A percentile compares a stretch with the other conserved stretches of the same genome.
These are phyloP conservation scores for Lasioglossum albipes DNA, from an alignment of 1,140 invertebrate genomes.

Conservation along the genomic window DNA sequence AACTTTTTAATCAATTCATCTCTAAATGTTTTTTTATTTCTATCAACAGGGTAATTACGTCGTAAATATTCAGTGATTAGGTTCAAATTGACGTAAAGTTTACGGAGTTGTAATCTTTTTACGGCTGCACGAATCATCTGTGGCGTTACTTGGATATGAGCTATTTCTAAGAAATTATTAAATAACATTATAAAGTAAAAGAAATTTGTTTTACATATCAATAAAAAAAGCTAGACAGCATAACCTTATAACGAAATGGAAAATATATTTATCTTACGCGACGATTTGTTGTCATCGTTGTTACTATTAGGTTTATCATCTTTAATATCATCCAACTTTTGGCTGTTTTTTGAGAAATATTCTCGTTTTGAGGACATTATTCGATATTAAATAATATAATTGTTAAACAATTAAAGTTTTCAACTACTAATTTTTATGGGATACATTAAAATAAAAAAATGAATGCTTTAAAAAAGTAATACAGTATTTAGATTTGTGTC, in stretches of 20 bases:
- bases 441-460: neutral
- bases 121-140: slow-evolving; percentile 64
- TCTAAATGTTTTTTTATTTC: slow-evolving; percentile 37
- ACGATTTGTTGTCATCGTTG: neutral
- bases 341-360: neutral
- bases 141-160: slow-evolving; percentile 55
- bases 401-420: neutral
- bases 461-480: neutral
- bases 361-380: neutral
- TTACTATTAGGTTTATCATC: neutral
- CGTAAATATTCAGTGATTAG: slow-evolving; percentile 59
- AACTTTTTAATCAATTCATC: slow-evolving; percentile 62
- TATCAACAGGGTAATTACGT: slow-evolving; percentile 60
- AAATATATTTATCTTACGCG: slow-evolving; percentile 7
- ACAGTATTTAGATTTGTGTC: neutral
- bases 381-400: neutral
- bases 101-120: slow-evolving; percentile 55
- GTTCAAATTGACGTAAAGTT: slow-evolving; percentile 51
- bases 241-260: neutral
- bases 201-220: neutral
- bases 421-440: neutral
- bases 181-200: neutral
- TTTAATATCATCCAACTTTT: neutral
- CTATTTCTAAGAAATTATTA: slow-evolving; percentile 3
- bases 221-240: neutral